A percentile compares a stretch with the other conserved stretches of the same genome.
phyloP scores from a whole-genome alignment of 2,797 vertebrate species.

The Phoxinus dragarum region DNA sequence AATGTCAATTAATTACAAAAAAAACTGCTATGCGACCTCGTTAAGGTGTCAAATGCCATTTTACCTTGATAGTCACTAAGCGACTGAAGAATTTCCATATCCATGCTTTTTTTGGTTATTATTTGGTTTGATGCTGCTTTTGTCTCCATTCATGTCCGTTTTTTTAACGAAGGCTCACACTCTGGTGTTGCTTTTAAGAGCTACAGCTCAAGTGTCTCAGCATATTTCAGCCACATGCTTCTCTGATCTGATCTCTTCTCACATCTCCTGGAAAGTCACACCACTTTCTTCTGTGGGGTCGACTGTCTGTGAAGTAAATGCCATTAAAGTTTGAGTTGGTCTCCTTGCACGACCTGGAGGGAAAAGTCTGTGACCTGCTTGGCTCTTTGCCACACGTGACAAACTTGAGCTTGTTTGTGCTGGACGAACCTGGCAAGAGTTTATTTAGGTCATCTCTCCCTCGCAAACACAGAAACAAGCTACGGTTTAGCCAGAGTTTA shows the following conservation, averaged over 20 bases:
- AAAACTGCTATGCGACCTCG: background rate
- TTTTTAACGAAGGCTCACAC: background rate
- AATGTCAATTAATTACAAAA: background rate
- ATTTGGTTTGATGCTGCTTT: conserved; percentile 11
- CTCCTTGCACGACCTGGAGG: background rate
- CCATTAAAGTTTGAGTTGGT: conserved; percentile 13
- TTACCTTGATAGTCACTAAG: background rate
- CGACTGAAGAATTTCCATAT: background rate
- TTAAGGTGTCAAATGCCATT: background rate
- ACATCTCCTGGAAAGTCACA: conserved; percentile 9
- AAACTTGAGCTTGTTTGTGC: conserved; percentile 5
- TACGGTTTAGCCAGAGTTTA: background rate
- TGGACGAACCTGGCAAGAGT: background rate
- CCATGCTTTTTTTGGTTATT: background rate
- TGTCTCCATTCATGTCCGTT: background rate
- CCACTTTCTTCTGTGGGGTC: conserved; percentile 23
- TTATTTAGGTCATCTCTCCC: background rate
- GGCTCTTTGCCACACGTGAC: conserved; percentile 1
- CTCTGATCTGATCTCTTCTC: conserved; percentile 26
- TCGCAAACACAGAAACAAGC: background rate
- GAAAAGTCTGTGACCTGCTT: conserved; percentile 2
- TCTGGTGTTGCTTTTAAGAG: background rate
- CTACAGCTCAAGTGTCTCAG: background rate
- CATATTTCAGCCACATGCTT: background rate
- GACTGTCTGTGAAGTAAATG: conserved; percentile 24